Evolutionary conservation across 2,888 invertebrate genomes (phyloP).

Genomic region (Helleia helle): DNA sequence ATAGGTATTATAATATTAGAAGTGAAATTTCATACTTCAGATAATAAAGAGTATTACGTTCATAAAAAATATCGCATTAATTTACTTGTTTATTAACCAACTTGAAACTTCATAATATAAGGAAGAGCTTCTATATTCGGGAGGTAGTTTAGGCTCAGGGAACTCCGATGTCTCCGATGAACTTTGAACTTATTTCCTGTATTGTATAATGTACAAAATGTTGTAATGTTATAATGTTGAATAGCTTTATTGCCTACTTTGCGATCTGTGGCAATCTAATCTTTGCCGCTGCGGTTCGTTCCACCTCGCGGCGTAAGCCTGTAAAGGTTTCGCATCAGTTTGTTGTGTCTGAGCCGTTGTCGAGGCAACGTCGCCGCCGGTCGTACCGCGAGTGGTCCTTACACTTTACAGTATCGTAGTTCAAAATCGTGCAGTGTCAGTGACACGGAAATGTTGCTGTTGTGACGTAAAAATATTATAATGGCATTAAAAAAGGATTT

Average conservation of each 20-base stretch:
- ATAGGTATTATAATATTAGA: too few relatives aligned
- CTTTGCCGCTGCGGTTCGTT: conserved; percentile 42
- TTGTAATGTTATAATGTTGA: too few relatives aligned
- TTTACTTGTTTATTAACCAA: too few relatives aligned
- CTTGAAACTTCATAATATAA: too few relatives aligned
- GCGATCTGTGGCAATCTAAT: conserved; percentile 28
- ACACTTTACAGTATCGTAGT: conserved; percentile 25
- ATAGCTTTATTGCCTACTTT: conserved; percentile 4
- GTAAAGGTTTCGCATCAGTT: conserved; percentile 37
- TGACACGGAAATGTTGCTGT: conserved; percentile 50
- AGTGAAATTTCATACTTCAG: too few relatives aligned
- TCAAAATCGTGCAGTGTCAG: conserved; percentile 47
- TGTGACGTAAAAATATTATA: conserved; percentile 39
- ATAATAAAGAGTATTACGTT: too few relatives aligned
- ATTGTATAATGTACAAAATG: too few relatives aligned
- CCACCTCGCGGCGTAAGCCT: conserved; percentile 25
- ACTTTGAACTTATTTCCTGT: too few relatives aligned
- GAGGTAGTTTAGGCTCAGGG: too few relatives aligned
- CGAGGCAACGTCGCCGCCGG: conserved; percentile 45
- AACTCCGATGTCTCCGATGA: too few relatives aligned
- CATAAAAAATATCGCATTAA: too few relatives aligned
- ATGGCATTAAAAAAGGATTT: conserved; percentile 69
- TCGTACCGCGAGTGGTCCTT: conserved; percentile 38
- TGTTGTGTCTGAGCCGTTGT: conserved; percentile 63
- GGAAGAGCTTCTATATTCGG: too few relatives aligned